Conservation (phyloP, 1,140 invertebrate species). For the Bombus ignitus region DNA sequence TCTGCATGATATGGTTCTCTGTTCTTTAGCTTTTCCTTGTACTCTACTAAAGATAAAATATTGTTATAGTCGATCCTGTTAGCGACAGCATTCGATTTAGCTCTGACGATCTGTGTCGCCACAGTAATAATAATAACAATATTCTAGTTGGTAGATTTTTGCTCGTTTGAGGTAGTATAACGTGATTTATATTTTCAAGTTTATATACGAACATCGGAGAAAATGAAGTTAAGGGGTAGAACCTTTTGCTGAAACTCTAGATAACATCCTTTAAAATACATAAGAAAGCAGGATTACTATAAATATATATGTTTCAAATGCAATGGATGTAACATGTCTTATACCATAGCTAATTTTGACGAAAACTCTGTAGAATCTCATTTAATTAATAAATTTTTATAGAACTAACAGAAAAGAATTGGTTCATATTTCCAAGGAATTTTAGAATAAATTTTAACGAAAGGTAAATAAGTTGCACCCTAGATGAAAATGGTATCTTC, state of each 20-base stretch:
- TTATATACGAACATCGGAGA: background rate
- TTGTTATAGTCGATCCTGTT: constrained; percentile 1
- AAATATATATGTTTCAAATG: background rate
- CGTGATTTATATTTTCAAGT: background rate
- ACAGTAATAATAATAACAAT: constrained; percentile 13
- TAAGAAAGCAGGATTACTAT: background rate
- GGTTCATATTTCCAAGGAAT: no score
- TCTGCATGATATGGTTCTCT: background rate
- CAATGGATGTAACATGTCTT: background rate
- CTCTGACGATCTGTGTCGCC: background rate
- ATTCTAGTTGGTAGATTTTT: background rate
- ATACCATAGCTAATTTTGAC: background rate
- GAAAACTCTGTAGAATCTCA: background rate
- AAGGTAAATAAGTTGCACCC: no score
- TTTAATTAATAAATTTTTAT: no score
- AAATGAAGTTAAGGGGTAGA: background rate
- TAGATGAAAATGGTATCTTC: no score
- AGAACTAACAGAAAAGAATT: no score
- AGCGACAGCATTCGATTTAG: constrained; percentile 7
- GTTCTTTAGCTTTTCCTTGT: background rate
- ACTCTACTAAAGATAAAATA: background rate
- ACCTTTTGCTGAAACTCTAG: background rate
- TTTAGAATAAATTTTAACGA: no score
- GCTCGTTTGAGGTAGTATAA: background rate
- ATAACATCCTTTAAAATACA: background rate